Conservation (phyloP, 2,888 invertebrate genomes). For the Thera obeliscata region DNA sequence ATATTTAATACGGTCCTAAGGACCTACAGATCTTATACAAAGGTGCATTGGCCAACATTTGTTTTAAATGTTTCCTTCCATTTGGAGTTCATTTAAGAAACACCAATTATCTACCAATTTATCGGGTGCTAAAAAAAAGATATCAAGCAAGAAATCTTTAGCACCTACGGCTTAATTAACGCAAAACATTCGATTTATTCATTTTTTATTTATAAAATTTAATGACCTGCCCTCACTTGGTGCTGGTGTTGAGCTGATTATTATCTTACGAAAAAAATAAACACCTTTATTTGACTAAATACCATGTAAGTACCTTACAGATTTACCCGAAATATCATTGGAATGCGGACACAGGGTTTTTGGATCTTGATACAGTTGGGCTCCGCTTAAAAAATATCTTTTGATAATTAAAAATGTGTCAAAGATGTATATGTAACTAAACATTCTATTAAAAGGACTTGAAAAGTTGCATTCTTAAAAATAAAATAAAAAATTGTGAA, state of each 20-base stretch:
- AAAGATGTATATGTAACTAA: too few relatives aligned
- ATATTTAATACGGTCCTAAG: too few relatives aligned
- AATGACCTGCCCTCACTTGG: slow-evolving; percentile 25
- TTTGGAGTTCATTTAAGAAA: slow-evolving; percentile 5
- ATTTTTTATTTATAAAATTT: slow-evolving; percentile 27
- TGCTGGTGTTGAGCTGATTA: slow-evolving; percentile 11
- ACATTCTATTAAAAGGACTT: too few relatives aligned
- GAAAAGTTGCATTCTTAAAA: too few relatives aligned
- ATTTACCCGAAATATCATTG: neutral
- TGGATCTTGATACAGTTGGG: neutral
- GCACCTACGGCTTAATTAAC: slow-evolving; percentile 9
- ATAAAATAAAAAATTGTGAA: too few relatives aligned
- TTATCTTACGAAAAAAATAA: neutral
- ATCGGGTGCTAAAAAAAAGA: slow-evolving; percentile 14
- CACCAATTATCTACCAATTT: slow-evolving; percentile 25
- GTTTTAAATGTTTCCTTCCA: neutral
- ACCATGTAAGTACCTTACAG: neutral
- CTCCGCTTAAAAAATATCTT: too few relatives aligned
- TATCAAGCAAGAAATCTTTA: slow-evolving; percentile 8
- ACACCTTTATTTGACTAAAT: neutral
- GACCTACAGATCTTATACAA: too few relatives aligned
- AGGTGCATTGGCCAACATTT: neutral
- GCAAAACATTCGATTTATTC: slow-evolving; percentile 1
- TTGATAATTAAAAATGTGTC: too few relatives aligned
- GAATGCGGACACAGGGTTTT: neutral